A percentile compares a stretch with the other conserved stretches of the same genome.
These are phyloP conservation scores for Paramuricea clavata DNA, from an alignment of 92 coral and sea anemone genomes.

Conservation along the genomic window DNA sequence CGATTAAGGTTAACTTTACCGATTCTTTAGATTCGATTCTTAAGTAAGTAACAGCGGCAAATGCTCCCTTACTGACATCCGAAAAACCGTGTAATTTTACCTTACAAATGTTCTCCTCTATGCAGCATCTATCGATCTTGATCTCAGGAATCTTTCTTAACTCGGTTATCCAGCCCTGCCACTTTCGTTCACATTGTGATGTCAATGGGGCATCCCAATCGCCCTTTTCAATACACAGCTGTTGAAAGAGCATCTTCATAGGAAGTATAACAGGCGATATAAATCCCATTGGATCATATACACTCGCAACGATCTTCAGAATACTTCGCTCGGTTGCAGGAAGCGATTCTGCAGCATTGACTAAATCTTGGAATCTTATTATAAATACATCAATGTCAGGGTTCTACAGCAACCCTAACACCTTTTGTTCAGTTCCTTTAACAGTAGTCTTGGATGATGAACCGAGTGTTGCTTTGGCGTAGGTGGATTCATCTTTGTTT, in stretches of 20 bases:
- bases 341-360: not conserved
- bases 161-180: not conserved
- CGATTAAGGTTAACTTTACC: not conserved
- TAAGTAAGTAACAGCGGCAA: not conserved
- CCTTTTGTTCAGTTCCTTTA: not conserved
- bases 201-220: not conserved
- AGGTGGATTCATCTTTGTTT: not conserved
- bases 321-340: conserved; percentile 32
- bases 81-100: not conserved
- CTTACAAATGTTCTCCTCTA: not conserved
- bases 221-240: not conserved
- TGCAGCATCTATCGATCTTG: not conserved
- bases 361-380: not conserved
- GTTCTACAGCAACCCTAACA: not conserved
- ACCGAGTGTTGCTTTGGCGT: not conserved
- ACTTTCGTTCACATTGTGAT: not conserved
- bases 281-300: not conserved
- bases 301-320: not conserved
- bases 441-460: too few species aligned
- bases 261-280: not conserved
- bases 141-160: not conserved
- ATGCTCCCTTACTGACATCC: not conserved
- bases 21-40: not conserved
- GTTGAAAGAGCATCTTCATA: not conserved
- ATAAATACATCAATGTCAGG: not conserved